Conservation (phyloP, 2,797 vertebrate species). For the Argyrosomus regius region DNA sequence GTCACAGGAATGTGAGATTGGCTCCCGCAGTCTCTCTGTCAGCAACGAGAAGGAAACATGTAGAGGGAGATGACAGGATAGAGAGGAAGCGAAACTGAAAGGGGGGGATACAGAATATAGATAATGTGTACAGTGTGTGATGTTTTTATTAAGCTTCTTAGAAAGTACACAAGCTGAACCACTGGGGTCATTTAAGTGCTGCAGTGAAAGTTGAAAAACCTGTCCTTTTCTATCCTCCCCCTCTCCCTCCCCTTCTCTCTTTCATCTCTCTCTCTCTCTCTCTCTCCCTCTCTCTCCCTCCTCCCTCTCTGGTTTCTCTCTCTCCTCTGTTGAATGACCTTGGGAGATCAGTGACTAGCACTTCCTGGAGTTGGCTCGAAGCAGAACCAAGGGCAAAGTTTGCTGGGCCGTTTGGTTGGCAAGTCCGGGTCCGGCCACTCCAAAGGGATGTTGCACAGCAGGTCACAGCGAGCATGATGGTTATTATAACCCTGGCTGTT, state of each 20-base stretch:
- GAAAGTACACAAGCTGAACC: slow-evolving; percentile 63
- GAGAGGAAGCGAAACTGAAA: slow-evolving; percentile 68
- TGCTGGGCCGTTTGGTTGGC: slow-evolving; percentile 62
- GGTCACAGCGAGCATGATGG: slow-evolving; percentile 27
- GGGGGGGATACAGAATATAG: slow-evolving; percentile 27
- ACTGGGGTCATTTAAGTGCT: slow-evolving; percentile 78
- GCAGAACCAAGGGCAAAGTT: slow-evolving; percentile 93
- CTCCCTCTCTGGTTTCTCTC: slow-evolving; percentile 76
- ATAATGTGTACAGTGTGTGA: slow-evolving; percentile 46
- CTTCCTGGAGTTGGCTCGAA: slow-evolving; percentile 87
- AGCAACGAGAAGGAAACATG: slow-evolving; percentile 72
- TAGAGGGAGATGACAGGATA: slow-evolving; percentile 50
- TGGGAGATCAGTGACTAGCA: slow-evolving; percentile 90
- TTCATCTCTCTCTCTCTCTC: slow-evolving; percentile 48
- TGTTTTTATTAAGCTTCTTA: slow-evolving; percentile 63
- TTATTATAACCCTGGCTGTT: slow-evolving; percentile 26
- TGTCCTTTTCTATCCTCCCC: slow-evolving; percentile 66
- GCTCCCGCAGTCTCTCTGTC: slow-evolving; percentile 84
- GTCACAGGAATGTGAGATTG: slow-evolving; percentile 91
- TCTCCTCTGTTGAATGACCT: slow-evolving; percentile 91
- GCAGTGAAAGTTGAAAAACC: slow-evolving; percentile 87
- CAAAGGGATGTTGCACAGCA: slow-evolving; percentile 47
- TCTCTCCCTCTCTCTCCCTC: slow-evolving; percentile 49
- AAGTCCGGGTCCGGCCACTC: slow-evolving; percentile 24
- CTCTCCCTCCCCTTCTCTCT: slow-evolving; percentile 58